Evolutionary conservation across 2,888 invertebrate genomes (phyloP), one percentile per base, ranked within the genome.

Genomic region (Lycophotia porphyrea): DNA sequence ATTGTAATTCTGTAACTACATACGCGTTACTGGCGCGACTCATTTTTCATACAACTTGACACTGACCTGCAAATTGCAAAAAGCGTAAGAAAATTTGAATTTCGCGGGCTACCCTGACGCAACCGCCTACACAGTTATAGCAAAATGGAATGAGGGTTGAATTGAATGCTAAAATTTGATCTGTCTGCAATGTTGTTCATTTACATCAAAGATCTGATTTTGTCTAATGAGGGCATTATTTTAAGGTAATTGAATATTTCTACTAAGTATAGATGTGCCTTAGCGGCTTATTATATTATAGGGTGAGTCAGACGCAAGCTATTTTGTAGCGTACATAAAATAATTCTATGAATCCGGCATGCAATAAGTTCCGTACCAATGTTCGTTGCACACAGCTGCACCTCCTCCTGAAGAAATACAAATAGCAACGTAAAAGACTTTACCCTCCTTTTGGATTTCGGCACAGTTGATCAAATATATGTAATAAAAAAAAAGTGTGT

Each of bases 311-410:
- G 93, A 93, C 89, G 92, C 91, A 94, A 94, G 92, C 93, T 92
- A 93, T 90, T 90, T 83, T 90, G 92, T 92, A 93, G 93, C 92
- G 88, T 94, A 92, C 91, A 92, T 91, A 92, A 94, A 95, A 93
- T 91, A 92, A 94, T 92, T 90, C 90, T 94, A 93, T 91, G 90
- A 92, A 93, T 93, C 95, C 94, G 90, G 92, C 95, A 92, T 93
- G 93, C 95, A 93, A 93, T 93, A 94, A 93, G 91, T 94, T 94
- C 88, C 94, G 91, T 94, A 94, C 93, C 95, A 93, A 89, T 91
- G 87, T 94, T 94, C 90, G 91, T 94, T 96, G 96, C 96, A 96
- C 96, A 96, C 95, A 94, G 90, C 96, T 96, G 96, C 93, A 89
- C 90, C 91, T 86, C 87, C 83, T 92, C 90, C 92, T 92, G 87